These are phyloP conservation scores for Drosophila takahashii DNA, from an alignment of 1,140 invertebrate species.

Conservation along the genomic window DNA sequence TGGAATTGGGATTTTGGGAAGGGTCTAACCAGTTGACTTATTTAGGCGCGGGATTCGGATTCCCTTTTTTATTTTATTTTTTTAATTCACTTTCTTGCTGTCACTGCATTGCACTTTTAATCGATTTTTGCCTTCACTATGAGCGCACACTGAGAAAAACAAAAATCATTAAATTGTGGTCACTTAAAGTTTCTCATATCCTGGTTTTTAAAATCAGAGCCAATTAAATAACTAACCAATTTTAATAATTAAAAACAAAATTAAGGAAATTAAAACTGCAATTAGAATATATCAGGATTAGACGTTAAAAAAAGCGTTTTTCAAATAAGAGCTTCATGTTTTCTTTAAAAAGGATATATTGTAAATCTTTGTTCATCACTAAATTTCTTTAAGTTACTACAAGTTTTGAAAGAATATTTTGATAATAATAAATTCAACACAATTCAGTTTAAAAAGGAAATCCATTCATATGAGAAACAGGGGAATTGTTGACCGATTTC, in stretches of 20 bases:
- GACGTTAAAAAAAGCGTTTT: neutral
- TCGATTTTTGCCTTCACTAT: conserved; percentile 8
- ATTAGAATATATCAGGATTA: neutral
- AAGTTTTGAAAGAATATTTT: too few species aligned
- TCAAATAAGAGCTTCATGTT: neutral
- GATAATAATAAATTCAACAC: too few species aligned
- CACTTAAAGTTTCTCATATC: neutral
- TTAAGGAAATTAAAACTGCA: too few species aligned
- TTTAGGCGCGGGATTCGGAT: neutral
- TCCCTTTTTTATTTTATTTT: neutral
- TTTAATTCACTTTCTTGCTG: neutral
- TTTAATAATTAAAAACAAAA: too few species aligned
- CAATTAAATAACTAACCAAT: too few species aligned
- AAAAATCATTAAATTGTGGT: neutral
- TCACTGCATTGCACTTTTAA: conserved; percentile 33
- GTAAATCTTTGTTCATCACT: too few species aligned
- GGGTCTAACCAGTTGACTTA: neutral
- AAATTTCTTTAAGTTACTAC: too few species aligned
- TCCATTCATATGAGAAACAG: neutral
- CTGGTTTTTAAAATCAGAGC: neutral
- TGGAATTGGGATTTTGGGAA: neutral
- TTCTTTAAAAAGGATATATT: too few species aligned
- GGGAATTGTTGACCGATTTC: neutral
- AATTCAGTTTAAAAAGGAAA: too few species aligned
- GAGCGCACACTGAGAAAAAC: conserved; percentile 21